A percentile compares a stretch with the other conserved stretches of the same genome.
phyloP scores from a whole-genome alignment of 1,140 invertebrate genomes.

The Meloidogyne hapla region DNA sequence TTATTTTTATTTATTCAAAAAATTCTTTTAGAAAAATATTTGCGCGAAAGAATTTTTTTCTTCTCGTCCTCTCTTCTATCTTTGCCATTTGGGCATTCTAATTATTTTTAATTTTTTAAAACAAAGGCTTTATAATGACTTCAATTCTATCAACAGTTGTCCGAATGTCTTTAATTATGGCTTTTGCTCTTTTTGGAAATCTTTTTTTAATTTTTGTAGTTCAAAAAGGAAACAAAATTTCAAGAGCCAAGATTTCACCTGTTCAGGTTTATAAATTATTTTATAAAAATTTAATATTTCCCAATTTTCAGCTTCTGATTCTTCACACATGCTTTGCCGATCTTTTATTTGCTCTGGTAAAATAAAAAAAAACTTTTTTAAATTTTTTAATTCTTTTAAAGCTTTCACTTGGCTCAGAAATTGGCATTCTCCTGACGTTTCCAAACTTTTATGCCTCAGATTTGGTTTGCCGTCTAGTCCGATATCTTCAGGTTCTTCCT shows the following conservation, averaged over 20 bases:
- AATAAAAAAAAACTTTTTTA: background rate
- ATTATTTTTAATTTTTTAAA: background rate
- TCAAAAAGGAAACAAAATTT: constrained; percentile 48
- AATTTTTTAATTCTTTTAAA: constrained; percentile 32
- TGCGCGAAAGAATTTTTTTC: too few relatives aligned
- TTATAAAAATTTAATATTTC: background rate
- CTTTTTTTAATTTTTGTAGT: constrained; percentile 58
- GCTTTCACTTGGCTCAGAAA: constrained; percentile 66
- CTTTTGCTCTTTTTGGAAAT: constrained; percentile 54
- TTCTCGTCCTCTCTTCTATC: too few relatives aligned
- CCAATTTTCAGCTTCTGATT: constrained; percentile 50
- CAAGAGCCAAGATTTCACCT: constrained; percentile 52
- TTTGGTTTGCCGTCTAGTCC: constrained; percentile 62
- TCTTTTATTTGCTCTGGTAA: constrained; percentile 64
- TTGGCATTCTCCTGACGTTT: constrained; percentile 55
- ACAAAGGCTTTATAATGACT: background rate
- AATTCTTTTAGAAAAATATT: too few relatives aligned
- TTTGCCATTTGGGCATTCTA: too few relatives aligned
- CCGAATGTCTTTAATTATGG: constrained; percentile 39
- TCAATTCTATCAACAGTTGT: constrained; percentile 13
- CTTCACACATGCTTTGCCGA: constrained; percentile 67
- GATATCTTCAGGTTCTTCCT: constrained; percentile 64
- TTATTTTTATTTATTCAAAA: too few relatives aligned
- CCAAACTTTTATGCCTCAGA: constrained; percentile 54
- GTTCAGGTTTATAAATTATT: constrained; percentile 48